Conservation (phyloP, 1,140 invertebrate genomes). For the Lucilia sericata region DNA sequence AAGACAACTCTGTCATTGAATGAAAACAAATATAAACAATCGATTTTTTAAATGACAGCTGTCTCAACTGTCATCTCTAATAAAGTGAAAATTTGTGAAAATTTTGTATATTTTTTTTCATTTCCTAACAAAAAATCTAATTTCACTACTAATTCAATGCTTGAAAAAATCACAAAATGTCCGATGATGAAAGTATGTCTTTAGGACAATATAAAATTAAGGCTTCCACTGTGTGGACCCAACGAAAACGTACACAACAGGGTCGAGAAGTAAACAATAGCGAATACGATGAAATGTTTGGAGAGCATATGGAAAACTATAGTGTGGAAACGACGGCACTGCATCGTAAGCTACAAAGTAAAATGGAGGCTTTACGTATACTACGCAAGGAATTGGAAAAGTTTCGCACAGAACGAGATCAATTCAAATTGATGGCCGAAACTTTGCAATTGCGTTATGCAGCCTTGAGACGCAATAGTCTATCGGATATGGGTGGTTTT, state of each 20-base stretch:
- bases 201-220: conserved; percentile 32
- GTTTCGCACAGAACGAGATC: conserved; percentile 82
- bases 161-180: conserved; percentile 28
- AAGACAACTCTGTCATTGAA: not conserved
- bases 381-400: conserved; percentile 83
- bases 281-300: conserved; percentile 45
- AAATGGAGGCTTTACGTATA: conserved; percentile 82
- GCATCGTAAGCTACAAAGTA: conserved; percentile 81
- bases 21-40: not conserved
- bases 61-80: conserved; percentile 9
- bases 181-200: conserved; percentile 47
- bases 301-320: conserved; percentile 60
- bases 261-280: not conserved
- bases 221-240: conserved; percentile 21
- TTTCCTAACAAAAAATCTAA: not conserved
- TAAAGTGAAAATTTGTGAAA: conserved; percentile 16
- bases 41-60: not conserved
- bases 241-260: conserved; percentile 32
- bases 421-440: conserved; percentile 85
- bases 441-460: conserved; percentile 78
- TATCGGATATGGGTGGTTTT: conserved; percentile 47
- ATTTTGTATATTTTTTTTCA: conserved; percentile 13
- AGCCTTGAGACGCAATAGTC: conserved; percentile 68
- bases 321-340: conserved; percentile 71
- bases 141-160: conserved; percentile 26